A percentile compares a stretch with the other conserved stretches of the same genome.
These are phyloP conservation scores for Pachypsylla venusta DNA, from an alignment of 1,140 invertebrate genomes.

Conservation along the genomic window DNA sequence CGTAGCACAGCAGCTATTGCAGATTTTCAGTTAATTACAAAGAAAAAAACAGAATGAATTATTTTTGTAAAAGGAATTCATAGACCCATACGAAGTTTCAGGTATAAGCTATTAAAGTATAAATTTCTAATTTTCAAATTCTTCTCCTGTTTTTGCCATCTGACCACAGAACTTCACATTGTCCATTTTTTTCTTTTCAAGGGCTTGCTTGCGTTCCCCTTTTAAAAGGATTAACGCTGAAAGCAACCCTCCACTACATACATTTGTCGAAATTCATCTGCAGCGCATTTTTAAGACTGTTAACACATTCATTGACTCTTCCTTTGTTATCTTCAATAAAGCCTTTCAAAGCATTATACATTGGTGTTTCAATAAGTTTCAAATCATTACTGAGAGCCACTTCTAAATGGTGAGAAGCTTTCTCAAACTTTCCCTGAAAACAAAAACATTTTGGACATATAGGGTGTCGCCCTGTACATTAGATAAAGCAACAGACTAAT, in stretches of 20 bases:
- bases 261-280: slow-evolving; percentile 23
- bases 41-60: too few relatives aligned
- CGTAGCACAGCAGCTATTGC: too few relatives aligned
- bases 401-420: slow-evolving; percentile 72
- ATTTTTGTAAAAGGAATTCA: too few relatives aligned
- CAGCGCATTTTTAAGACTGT: slow-evolving; percentile 56
- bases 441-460: too few relatives aligned
- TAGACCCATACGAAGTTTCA: too few relatives aligned
- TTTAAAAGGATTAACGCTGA: neutral
- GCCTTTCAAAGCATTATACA: slow-evolving; percentile 77
- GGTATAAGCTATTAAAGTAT: too few relatives aligned
- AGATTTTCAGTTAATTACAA: too few relatives aligned
- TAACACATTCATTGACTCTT: slow-evolving; percentile 55
- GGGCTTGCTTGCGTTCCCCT: neutral
- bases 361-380: slow-evolving; percentile 71
- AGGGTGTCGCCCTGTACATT: too few relatives aligned
- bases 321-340: slow-evolving; percentile 62
- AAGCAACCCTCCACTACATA: neutral
- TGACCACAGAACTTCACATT: neutral
- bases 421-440: slow-evolving; percentile 57
- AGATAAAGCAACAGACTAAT: too few relatives aligned
- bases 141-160: too few relatives aligned
- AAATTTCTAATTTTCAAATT: too few relatives aligned
- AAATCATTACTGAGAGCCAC: slow-evolving; percentile 82
- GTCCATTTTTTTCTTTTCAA: neutral